Evolutionary conservation across 1,140 invertebrate species (phyloP), one percentile per base, ranked within the genome.

Genomic region (Zelostemma sp.): DNA sequence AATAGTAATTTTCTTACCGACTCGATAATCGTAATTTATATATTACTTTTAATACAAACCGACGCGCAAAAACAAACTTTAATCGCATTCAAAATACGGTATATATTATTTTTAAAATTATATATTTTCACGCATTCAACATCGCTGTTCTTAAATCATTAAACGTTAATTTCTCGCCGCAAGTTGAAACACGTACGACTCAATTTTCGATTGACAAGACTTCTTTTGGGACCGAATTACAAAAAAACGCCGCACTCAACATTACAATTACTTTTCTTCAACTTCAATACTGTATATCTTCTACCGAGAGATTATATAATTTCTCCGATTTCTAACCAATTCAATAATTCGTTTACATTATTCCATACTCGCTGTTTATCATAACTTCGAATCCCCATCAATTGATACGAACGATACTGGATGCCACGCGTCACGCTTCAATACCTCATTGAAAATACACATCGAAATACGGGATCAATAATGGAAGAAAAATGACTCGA

Each of bases 21-120:
- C 63, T 60, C 60, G 43, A 57, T 57, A 63, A 68, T 68, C 47
- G 25, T 59, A 68, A 69, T 69, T 60, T 64, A 69, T 59, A 65
- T 43, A 70, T 57, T 59, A 70, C 17, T 60, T 17, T 40, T 60
- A 69, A 69, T 70, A 61, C 51, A 70, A 65, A 55, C 60, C 64
- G 41, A 64, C 60, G 50, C 59, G 45, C 67, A 62, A 53, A 70
- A 65, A 65, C 33, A 48, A 65, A 46, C 19, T 46, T 60, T 25
- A 15, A 56, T 60, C 49, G 16, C 14, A 17, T 53, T 18, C 53
- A 43, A 64, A 60, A 45, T 56, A 64, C 50, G 46, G 64, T 58
- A 65, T 62, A 65, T 70, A 59, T 62, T 58, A 49, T 46, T 46
- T 19, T 46, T 12, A 69, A 70, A 70, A 65, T 58, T 65, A 58